These are phyloP conservation scores for Mormyrops boulengeri DNA, from an alignment of 2,797 vertebrate genomes.

Conservation along the genomic window DNA sequence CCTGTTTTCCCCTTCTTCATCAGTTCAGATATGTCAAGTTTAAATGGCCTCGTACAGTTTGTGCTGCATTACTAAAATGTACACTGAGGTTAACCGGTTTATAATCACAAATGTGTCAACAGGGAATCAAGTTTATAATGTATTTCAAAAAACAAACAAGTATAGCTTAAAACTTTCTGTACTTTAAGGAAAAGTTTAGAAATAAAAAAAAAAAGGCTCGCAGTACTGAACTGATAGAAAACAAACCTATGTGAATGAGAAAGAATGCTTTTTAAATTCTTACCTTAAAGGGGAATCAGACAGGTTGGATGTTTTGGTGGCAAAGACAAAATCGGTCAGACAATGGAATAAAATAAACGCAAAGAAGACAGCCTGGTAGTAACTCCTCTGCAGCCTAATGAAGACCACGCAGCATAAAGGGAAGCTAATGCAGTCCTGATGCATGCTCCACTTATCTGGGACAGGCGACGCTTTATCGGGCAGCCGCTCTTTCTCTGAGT, in stretches of 20 bases:
- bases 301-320: conserved; percentile 33
- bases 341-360: conserved; percentile 42
- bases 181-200: conserved; percentile 24
- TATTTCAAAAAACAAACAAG: not conserved
- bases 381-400: conserved; percentile 48
- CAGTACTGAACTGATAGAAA: conserved; percentile 10
- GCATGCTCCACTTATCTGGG: conserved; percentile 61
- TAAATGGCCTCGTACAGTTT: conserved; percentile 10
- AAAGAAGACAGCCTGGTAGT: conserved; percentile 38
- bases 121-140: not conserved
- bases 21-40: conserved; percentile 8
- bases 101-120: not conserved
- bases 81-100: conserved; percentile 23
- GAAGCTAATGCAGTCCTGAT: conserved; percentile 45
- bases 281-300: conserved; percentile 53
- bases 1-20: not conserved
- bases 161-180: conserved; percentile 36
- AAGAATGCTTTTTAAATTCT: conserved; percentile 28
- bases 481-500: conserved; percentile 51
- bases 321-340: conserved; percentile 30
- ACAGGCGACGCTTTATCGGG: conserved; percentile 45
- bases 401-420: conserved; percentile 38
- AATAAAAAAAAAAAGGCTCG: not conserved
- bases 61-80: conserved; percentile 22
- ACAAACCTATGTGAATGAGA: not conserved